Conservation (phyloP, 2,797 vertebrate species). For the Gymnopithys bicolor region DNA sequence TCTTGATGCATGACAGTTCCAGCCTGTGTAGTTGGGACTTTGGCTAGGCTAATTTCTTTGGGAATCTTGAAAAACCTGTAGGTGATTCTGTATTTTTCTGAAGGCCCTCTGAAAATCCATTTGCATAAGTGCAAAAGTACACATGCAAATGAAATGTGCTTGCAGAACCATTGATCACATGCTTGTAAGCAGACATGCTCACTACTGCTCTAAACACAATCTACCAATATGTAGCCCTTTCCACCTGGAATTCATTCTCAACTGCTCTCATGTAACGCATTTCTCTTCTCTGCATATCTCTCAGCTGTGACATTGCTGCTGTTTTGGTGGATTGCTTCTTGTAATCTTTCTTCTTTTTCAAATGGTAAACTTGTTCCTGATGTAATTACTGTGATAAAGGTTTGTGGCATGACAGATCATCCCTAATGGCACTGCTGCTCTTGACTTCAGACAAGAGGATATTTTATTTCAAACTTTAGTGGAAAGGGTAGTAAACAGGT, state of each 20-base stretch:
- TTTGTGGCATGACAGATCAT: conserved; percentile 21
- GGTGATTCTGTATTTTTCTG: background rate
- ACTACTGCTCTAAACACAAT: background rate
- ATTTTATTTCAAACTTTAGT: conserved; percentile 4
- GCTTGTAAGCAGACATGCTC: background rate
- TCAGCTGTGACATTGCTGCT: conserved; percentile 24
- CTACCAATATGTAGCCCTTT: background rate
- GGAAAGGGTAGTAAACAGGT: background rate
- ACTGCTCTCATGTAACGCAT: background rate
- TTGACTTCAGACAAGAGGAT: conserved; percentile 34
- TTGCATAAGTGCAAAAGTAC: background rate
- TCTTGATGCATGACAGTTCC: background rate
- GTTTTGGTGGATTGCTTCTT: conserved; percentile 50
- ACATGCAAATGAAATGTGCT: background rate
- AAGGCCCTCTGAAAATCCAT: background rate
- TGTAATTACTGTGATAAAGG: conserved; percentile 67
- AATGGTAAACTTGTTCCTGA: conserved; percentile 62
- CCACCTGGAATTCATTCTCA: background rate
- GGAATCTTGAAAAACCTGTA: background rate
- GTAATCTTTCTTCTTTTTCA: conserved; percentile 48
- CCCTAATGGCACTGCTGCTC: background rate
- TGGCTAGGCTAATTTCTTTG: background rate
- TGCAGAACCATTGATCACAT: background rate
- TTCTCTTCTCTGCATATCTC: conserved; percentile 44
- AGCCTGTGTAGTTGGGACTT: background rate